phyloP scores from a whole-genome alignment of 1,140 invertebrate genomes.

The Diachasma alloeum region DNA sequence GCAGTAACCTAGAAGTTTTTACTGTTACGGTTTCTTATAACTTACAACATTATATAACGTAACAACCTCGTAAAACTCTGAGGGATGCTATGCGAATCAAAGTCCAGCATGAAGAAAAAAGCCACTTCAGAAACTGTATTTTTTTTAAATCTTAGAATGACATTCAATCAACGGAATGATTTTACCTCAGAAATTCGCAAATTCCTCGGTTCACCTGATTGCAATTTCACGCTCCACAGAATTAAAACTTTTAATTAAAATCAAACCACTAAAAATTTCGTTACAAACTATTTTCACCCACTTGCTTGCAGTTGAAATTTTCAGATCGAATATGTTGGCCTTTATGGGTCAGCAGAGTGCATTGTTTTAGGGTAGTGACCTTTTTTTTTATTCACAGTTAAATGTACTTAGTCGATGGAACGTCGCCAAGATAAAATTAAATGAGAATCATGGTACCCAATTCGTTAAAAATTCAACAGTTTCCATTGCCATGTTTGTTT shows the following conservation, averaged over 20 bases:
- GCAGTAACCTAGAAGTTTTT: neutral
- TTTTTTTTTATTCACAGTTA: neutral
- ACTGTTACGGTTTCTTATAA: neutral
- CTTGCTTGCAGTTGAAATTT: neutral
- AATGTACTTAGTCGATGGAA: neutral
- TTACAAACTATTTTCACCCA: neutral
- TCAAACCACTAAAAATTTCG: neutral
- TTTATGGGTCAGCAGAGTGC: neutral
- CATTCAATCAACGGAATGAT: neutral
- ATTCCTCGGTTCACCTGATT: neutral
- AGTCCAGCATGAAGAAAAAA: neutral
- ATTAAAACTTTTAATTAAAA: neutral
- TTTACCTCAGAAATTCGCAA: neutral
- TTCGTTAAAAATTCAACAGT: neutral
- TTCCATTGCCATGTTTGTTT: neutral
- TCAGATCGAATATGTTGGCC: neutral
- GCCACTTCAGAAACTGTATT: neutral
- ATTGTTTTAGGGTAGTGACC: neutral
- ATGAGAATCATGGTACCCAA: neutral
- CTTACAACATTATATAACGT: neutral
- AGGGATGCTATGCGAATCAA: neutral
- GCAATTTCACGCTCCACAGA: neutral
- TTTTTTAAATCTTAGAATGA: neutral
- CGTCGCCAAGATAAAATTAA: neutral
- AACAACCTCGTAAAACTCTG: neutral